Percentiles rank a stretch among this genome's conserved stretches.
Conservation (phyloP, 2,113 vertebrate species). For the Anoura caudifer region DNA sequence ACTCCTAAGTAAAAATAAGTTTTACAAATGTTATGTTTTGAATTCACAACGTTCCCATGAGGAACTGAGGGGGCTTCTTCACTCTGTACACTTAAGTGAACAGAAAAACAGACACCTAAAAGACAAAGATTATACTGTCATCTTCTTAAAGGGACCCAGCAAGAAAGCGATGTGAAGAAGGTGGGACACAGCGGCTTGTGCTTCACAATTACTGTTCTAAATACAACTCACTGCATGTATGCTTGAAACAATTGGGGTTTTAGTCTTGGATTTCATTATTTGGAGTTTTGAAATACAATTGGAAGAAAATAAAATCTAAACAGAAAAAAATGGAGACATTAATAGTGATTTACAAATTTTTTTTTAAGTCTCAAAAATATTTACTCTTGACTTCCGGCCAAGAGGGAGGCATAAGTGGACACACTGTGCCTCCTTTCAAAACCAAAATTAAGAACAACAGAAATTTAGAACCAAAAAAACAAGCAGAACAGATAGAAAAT, state of each 20-base stretch:
- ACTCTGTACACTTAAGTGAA: not conserved
- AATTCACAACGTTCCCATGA: slow-evolving; percentile 26
- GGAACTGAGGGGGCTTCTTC: not conserved
- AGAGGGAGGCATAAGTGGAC: too few relatives aligned
- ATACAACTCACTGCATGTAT: not conserved
- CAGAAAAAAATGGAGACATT: not conserved
- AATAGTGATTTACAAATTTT: not conserved
- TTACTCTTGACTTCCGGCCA: too few relatives aligned
- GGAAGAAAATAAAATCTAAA: slow-evolving; percentile 17
- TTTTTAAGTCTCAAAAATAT: not conserved
- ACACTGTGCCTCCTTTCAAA: too few relatives aligned
- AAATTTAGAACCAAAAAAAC: too few relatives aligned
- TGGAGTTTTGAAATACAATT: not conserved
- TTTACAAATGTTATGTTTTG: slow-evolving; percentile 14
- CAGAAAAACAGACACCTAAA: not conserved
- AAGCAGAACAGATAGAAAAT: too few relatives aligned
- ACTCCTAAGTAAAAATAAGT: not conserved
- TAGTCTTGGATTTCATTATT: not conserved
- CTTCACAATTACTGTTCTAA: not conserved
- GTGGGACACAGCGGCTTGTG: not conserved
- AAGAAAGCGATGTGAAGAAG: not conserved
- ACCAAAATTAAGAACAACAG: too few relatives aligned
- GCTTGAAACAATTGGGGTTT: not conserved
- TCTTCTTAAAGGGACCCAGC: not conserved
- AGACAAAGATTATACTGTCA: not conserved